Base-by-base conservation (phyloP, 2,797 vertebrate genomes). In the Siniperca undulata region DNA sequence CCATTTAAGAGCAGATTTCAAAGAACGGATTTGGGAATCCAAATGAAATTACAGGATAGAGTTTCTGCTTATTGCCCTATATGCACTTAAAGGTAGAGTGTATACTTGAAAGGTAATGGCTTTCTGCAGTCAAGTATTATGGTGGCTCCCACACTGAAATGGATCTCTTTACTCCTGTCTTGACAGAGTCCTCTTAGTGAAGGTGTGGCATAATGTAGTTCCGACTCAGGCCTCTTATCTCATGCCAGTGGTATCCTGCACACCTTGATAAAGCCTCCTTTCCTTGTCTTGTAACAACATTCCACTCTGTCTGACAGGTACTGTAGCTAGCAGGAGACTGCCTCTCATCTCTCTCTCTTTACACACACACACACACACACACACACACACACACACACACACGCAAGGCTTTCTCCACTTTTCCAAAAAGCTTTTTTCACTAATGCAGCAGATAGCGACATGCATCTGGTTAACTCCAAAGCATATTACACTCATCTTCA, bases 161-260 rank as follows among this genome's bases (percentile, higher is more conserved):
- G 83, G 90, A 94, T 95, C 90, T 91, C 88, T 94, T 92, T 87
- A 83, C 89, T 92, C 86, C 84, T 22, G 78, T 89, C 92, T 90
- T 92, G 90, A 90, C 88, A 82, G 88, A 81, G 89, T 91, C 87
- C 91, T 95, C 89, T 92, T 92, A 91, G 92, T 80, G 82, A 90
- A 95, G 94, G 92, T 94, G 94, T 92, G 92, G 86, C 88, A 65
- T 95, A 92, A 94, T 91, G 86, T 80, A 83, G 85, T 86, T 95
- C 86, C 77, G 85, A 83, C 93, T 91, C 81, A 76, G 87, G 77
- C 83, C 82, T 91, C 89, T 92, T 91, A 90, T 93, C 93, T 91
- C 56, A 59, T 93, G 94, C 94, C 94, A 91, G 91, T 74, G 81
- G 82, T 87, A 88, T 93, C 93, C 88, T 90, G 86, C 93, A 93